Percentiles rank a stretch among this genome's conserved stretches.
These are phyloP conservation scores for Neosalanx taihuensis DNA, from an alignment of 2,797 vertebrate species.

Conservation along the genomic window DNA sequence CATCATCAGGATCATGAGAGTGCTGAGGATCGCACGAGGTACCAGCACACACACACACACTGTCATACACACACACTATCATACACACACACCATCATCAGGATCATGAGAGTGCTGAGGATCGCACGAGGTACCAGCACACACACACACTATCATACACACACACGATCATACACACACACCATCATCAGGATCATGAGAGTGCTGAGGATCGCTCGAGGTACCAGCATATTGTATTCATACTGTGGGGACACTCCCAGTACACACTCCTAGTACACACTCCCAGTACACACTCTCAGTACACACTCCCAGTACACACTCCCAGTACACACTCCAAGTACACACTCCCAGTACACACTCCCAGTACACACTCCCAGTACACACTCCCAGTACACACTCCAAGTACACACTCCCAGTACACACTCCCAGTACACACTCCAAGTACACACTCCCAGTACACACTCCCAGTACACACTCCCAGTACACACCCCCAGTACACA, in stretches of 20 bases:
- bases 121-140: constrained; percentile 87
- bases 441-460: no score
- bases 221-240: no score
- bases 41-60: constrained; percentile 22
- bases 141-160: not conserved
- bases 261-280: not conserved
- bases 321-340: no score
- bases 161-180: no score
- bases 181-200: constrained; percentile 98
- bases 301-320: no score
- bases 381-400: no score
- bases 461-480: no score
- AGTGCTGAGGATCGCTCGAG: constrained; percentile 90
- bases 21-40: constrained; percentile 95
- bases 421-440: no score
- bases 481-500: constrained; percentile 16
- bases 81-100: constrained; percentile 98
- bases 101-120: constrained; percentile 93
- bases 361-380: no score
- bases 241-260: no score
- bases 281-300: constrained; percentile 24
- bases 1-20: constrained; percentile 97
- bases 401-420: no score
- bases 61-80: not conserved
- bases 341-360: no score